phyloP scores from a whole-genome alignment of 2,888 invertebrate species.

The Meloe dianella region DNA sequence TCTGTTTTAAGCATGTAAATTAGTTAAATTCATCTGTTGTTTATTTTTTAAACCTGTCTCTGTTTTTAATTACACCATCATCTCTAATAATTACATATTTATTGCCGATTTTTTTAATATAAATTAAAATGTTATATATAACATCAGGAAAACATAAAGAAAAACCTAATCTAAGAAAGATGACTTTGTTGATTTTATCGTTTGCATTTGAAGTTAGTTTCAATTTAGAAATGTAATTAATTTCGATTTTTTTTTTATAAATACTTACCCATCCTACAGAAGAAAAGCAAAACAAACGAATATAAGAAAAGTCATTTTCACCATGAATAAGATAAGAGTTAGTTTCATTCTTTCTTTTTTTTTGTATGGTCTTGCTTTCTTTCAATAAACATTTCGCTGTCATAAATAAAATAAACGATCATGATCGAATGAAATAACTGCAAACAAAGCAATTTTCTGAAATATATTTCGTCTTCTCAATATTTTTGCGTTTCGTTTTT shows the following conservation, averaged over 20 bases:
- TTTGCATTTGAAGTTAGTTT: background rate
- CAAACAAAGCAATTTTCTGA: background rate
- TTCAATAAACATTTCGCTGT: background rate
- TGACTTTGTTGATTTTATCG: background rate
- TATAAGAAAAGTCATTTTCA: background rate
- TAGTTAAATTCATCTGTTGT: too few relatives aligned
- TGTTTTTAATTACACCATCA: too few relatives aligned
- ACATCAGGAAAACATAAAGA: background rate
- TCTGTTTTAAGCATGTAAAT: too few relatives aligned
- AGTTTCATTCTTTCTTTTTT: background rate
- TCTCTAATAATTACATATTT: background rate
- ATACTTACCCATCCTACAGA: background rate
- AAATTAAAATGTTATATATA: background rate
- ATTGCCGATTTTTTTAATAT: background rate
- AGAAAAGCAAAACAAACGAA: background rate
- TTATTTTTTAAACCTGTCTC: too few relatives aligned
- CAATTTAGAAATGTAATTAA: background rate
- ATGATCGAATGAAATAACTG: background rate
- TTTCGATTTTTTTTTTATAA: background rate
- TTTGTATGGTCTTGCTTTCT: background rate
- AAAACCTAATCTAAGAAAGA: background rate
- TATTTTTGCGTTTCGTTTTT: too few relatives aligned
- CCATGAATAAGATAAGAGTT: background rate
- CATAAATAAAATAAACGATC: constrained; percentile 5
- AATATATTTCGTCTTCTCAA: too few relatives aligned